These are phyloP conservation scores for Watsonalla cultraria DNA, from an alignment of 2,888 invertebrate species.

Conservation along the genomic window DNA sequence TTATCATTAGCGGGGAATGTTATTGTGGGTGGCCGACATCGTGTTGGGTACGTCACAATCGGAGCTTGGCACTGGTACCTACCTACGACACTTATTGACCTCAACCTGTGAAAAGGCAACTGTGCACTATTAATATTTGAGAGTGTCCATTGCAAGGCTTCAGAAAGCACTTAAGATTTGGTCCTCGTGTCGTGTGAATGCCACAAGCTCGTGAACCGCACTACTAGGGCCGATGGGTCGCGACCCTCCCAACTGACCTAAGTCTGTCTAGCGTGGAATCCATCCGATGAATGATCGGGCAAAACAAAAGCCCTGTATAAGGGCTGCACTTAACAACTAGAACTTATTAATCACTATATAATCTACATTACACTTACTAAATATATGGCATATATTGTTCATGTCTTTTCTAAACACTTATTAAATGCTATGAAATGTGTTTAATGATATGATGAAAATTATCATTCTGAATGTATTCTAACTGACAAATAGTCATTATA, in stretches of 20 bases:
- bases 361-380: conserved; percentile 29
- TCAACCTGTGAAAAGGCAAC: no score
- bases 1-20: background rate
- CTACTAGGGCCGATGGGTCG: background rate
- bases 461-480: conserved; percentile 40
- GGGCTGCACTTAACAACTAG: conserved; percentile 50
- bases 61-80: no score
- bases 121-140: no score
- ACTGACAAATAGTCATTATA: conserved; percentile 24
- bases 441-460: conserved; percentile 71
- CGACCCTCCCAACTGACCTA: background rate
- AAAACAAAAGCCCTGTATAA: conserved; percentile 44
- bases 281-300: conserved; percentile 7
- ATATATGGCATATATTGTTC: conserved; percentile 52
- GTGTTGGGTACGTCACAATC: no score
- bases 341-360: conserved; percentile 47
- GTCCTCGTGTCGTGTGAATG: background rate
- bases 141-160: background rate
- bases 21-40: no score
- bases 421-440: conserved; percentile 72
- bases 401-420: conserved; percentile 60
- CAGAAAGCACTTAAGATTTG: background rate
- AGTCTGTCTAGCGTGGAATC: background rate
- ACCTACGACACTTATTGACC: no score
- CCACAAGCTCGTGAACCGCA: background rate